Evolutionary conservation across 2,113 vertebrate genomes (phyloP).

Genomic region (Chamaetylas fuelleborni): DNA sequence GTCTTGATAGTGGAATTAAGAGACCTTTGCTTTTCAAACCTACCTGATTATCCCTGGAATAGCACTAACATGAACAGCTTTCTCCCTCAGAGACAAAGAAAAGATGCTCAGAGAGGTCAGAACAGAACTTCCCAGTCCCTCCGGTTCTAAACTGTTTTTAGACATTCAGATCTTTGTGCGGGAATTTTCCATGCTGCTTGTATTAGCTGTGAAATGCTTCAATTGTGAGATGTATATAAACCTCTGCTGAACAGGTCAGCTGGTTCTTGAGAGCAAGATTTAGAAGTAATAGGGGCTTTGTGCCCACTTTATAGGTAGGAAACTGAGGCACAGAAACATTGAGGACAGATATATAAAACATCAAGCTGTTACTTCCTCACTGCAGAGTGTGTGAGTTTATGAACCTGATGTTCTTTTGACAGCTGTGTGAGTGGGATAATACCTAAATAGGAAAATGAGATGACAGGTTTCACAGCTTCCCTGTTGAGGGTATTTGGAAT

Average conservation of each 20-base stretch:
- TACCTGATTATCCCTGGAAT: background rate
- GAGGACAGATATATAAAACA: background rate
- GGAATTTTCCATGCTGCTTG: background rate
- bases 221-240: background rate
- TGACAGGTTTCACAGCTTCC: slow-evolving; percentile 35
- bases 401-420: slow-evolving; percentile 47
- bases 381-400: background rate
- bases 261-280: background rate
- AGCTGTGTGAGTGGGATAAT: slow-evolving; percentile 36
- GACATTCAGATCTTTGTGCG: background rate
- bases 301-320: background rate
- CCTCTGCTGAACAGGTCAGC: background rate
- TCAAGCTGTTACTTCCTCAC: background rate
- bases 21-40: background rate
- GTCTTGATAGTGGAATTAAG: background rate
- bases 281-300: background rate
- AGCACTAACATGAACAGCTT: background rate
- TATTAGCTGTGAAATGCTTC: background rate
- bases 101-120: background rate
- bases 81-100: background rate
- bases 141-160: background rate
- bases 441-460: slow-evolving; percentile 36
- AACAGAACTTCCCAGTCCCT: background rate
- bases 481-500: background rate
- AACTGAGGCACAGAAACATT: background rate